A percentile compares a stretch with the other conserved stretches of the same genome.
Evolutionary conservation across 2,888 invertebrate genomes (phyloP).

Genomic region (Hoplodrina ambigua): DNA sequence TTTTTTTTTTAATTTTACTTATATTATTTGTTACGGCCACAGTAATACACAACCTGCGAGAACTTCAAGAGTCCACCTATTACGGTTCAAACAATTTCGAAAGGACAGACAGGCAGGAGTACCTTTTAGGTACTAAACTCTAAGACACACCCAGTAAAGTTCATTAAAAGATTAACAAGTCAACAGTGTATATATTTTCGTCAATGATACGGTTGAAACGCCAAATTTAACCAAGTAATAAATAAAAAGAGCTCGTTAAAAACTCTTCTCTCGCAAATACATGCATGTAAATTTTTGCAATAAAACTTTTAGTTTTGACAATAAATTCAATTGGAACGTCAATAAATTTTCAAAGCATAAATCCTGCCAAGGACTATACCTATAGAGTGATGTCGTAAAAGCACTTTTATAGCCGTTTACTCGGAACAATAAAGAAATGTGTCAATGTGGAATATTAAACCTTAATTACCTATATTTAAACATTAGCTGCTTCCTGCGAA

Average conservation of each 20-base stretch:
- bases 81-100: too few relatives aligned
- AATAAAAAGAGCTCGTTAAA: constrained; percentile 62
- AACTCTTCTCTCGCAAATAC: constrained; percentile 57
- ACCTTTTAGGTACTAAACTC: not conserved
- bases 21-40: too few relatives aligned
- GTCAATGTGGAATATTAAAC: constrained; percentile 64
- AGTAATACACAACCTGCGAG: too few relatives aligned
- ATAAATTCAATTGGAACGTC: constrained; percentile 83
- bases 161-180: constrained; percentile 20
- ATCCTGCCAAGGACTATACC: constrained; percentile 74
- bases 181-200: constrained; percentile 25
- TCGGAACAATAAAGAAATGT: constrained; percentile 70
- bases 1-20: too few relatives aligned
- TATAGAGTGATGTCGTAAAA: constrained; percentile 78
- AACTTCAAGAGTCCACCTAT: too few relatives aligned
- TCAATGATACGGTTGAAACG: constrained; percentile 25
- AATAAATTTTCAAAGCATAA: constrained; percentile 84
- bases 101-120: too few relatives aligned
- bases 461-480: constrained; percentile 40
- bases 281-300: constrained; percentile 72
- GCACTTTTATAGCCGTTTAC: constrained; percentile 74
- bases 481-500: too few relatives aligned
- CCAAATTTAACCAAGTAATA: constrained; percentile 42
- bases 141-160: constrained; percentile 7
- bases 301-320: constrained; percentile 82